Base-by-base conservation (phyloP, 2,113 vertebrate genomes). In the Galbula dea region DNA sequence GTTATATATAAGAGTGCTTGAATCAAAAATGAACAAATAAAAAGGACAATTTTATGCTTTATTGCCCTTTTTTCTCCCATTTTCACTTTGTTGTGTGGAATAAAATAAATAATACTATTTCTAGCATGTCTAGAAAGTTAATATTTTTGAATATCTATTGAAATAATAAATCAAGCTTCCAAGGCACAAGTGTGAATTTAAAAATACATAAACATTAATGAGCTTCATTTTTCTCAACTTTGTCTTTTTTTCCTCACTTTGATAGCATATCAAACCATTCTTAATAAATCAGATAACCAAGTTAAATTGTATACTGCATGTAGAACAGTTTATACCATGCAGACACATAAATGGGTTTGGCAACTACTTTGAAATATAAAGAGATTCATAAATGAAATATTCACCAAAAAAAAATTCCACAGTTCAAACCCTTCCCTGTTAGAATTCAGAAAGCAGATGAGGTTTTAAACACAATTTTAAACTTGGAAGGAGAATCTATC, bases 401-500 rank as follows among this genome's bases (percentile, higher is more conserved):
- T 97, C 81, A 89, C 88, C 74, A 34, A 46, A 90, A 94, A 83
- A 96, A 89, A 43, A 12, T 43, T 92, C 68, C 68, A 54, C 61
- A 96, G 94, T 96, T 97, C 95, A 96, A 93, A 96, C 95, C 75
- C 88, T 24, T 94, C 11, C 43, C 79, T 96, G 95, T 98, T 95
- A 97, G 96, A 96, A 97, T 97, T 95, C 96, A 96, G 96, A 88
- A 96, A 96, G 95, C 82, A 97, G 86, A 96, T 95, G 95, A 95
- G 91, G 90, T 98, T 97, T 97, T 97, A 97, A 97, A 97, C 82
- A 91, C 80, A 97, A 88, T 98, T 96, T 97, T 96, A 95, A 96
- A 96, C 94, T 96, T 97, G 95, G 93, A 97, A 96, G 94, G 93
- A 92, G 96, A 97, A 97, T 96, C 95, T 95, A 97, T 98, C 95